These are phyloP conservation scores for Dromaius novaehollandiae DNA, from an alignment of 2,113 vertebrate genomes.

Conservation along the genomic window DNA sequence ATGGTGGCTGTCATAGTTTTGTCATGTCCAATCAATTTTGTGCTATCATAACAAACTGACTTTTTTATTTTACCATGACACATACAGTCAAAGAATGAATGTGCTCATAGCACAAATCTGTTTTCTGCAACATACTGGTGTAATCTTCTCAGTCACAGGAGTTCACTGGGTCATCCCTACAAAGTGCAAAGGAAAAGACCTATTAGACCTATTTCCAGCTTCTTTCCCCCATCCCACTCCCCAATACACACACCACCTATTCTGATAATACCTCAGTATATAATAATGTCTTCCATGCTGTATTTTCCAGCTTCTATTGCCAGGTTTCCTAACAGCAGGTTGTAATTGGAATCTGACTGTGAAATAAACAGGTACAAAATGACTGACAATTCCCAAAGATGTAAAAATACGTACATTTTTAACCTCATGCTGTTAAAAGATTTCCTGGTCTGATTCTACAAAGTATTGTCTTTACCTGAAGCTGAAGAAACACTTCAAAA, in stretches of 20 bases:
- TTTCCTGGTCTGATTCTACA: background rate
- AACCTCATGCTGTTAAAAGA: background rate
- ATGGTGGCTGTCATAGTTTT: background rate
- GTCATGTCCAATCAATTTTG: background rate
- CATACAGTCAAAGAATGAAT: background rate
- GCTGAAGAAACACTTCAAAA: background rate
- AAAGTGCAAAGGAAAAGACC: background rate
- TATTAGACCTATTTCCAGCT: background rate
- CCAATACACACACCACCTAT: background rate
- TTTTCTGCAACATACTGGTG: background rate
- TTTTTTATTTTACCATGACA: background rate
- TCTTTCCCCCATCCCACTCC: background rate
- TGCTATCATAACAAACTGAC: background rate
- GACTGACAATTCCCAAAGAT: slow-evolving; percentile 8
- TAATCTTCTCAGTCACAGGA: background rate
- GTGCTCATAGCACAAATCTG: background rate
- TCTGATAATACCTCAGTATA: background rate
- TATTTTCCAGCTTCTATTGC: slow-evolving; percentile 13
- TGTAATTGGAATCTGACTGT: slow-evolving; percentile 29
- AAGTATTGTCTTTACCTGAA: background rate
- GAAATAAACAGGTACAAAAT: slow-evolving; percentile 48
- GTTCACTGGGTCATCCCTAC: background rate
- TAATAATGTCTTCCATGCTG: background rate
- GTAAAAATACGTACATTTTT: slow-evolving; percentile 23
- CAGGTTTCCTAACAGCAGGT: slow-evolving; percentile 28